Conservation (phyloP, 2,888 invertebrate species). For the Xestia xanthographa region DNA sequence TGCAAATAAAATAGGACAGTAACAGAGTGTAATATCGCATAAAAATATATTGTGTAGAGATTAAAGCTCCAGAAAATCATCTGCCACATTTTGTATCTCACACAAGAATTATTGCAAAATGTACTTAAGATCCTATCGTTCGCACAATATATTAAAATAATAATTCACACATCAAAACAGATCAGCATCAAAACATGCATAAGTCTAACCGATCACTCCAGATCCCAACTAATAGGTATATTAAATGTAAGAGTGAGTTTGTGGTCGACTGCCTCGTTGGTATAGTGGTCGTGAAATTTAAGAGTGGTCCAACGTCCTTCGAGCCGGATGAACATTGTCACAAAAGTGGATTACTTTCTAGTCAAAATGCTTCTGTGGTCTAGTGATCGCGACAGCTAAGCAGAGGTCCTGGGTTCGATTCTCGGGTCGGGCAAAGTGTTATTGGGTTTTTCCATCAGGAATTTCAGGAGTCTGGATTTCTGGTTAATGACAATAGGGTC, state of each 20-base stretch:
- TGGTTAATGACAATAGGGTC: too few species aligned
- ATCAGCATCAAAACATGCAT: conserved; percentile 30
- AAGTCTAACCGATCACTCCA: conserved; percentile 37
- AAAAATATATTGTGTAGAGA: not conserved
- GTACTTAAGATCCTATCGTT: conserved; percentile 44
- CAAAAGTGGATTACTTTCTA: too few species aligned
- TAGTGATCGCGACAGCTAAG: too few species aligned
- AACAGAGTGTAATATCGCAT: not conserved
- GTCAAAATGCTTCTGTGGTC: too few species aligned
- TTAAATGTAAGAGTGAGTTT: not conserved
- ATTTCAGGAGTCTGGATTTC: too few species aligned
- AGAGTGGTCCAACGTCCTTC: too few species aligned
- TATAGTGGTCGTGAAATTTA: too few species aligned
- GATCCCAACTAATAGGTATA: not conserved
- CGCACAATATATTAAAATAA: conserved; percentile 21
- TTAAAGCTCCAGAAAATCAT: conserved; percentile 17
- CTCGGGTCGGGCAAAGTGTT: too few species aligned
- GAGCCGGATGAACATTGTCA: too few species aligned
- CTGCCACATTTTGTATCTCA: not conserved
- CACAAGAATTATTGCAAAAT: conserved; percentile 49
- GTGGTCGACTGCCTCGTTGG: too few species aligned
- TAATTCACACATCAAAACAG: conserved; percentile 42
- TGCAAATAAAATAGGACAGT: not conserved
- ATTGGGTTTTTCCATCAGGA: too few species aligned
- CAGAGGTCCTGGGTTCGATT: too few species aligned